Base-by-base conservation (phyloP, 2,888 invertebrate species). In the Phortica magna region DNA sequence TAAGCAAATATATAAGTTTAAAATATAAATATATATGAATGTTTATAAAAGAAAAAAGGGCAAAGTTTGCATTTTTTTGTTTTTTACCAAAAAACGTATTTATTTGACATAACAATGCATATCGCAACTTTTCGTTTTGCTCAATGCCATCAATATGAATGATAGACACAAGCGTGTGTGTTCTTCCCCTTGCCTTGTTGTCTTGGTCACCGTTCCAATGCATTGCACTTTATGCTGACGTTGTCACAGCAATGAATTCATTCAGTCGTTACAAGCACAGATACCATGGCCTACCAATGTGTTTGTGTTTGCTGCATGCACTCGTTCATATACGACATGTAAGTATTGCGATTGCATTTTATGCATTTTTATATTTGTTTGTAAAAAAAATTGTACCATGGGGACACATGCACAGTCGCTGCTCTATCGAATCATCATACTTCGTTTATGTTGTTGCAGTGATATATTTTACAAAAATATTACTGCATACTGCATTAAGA, bases 271-370 rank as follows among this genome's bases (percentile, higher is more conserved):
- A 6, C 39, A 39, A 55, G 53, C 31, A 73, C 74, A 72, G 85
- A 88, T 87, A 85, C 73, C 85, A 68, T 74, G 31, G 77, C 81
- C 84, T 85, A 87, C 87, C 85, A 85, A 88, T 88, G 48, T 48
- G 48, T 2, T 9, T 48, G 48, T 48, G 48, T 6, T 48, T 2
- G 48, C 7, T 61, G 61, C 87, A 87, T 85, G 83, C 86, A 80
- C 80, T 83, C 77, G 76, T 80, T 22, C 73, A 80, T 71, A 71
- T 48, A 73, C 19, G 59, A 17, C 17, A 55, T 55, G 59, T 39
- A 41, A 41, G 19, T 55, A 72, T 72, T n/a, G 55, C 72, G 55
- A 22, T 42, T 43, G 59, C 61, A 73, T 73, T 73, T 73, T 39
- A 12, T 57, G 57, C 68, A 68, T 68, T 68, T 71, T n/a, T 55